phyloP scores from a whole-genome alignment of 2,888 invertebrate genomes.

The Nymphalis urticae region DNA sequence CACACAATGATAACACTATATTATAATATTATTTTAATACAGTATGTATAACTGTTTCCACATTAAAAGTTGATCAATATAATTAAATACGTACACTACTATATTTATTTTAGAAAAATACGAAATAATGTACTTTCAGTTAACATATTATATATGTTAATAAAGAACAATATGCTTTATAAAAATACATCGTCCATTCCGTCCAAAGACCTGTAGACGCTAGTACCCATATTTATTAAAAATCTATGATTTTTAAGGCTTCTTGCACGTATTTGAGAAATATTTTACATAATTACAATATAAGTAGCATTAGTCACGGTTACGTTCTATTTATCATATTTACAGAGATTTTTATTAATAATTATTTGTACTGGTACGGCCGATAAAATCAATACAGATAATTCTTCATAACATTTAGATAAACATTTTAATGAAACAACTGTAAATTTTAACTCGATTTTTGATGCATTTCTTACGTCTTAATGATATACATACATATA shows the following conservation, averaged over 20 bases:
- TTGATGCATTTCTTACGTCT: conserved; percentile 49
- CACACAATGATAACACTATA: conserved; percentile 56
- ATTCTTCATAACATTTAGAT: conserved; percentile 64
- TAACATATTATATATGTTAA: conserved; percentile 81
- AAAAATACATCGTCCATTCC: conserved; percentile 77
- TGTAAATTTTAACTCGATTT: conserved; percentile 57
- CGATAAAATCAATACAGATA: conserved; percentile 65
- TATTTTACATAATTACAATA: conserved; percentile 75
- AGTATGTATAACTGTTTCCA: conserved; percentile 63
- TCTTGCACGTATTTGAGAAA: conserved; percentile 74
- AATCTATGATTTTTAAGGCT: conserved; percentile 81
- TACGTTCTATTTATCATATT: conserved; percentile 63
- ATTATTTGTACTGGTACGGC: conserved; percentile 77
- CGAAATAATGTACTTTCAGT: conserved; percentile 80
- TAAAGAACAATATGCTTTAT: conserved; percentile 80
- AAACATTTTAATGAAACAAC: conserved; percentile 61
- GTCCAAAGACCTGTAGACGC: conserved; percentile 70
- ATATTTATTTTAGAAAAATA: conserved; percentile 79
- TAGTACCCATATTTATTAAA: conserved; percentile 77
- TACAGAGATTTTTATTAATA: conserved; percentile 63
- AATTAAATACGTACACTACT: conserved; percentile 68
- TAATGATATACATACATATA: conserved; percentile 52
- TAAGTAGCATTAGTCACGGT: conserved; percentile 75
- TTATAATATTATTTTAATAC: conserved; percentile 42
- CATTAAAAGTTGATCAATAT: conserved; percentile 70